A percentile compares a stretch with the other conserved stretches of the same genome.
Conservation (phyloP, 2,113 vertebrate species). For the Tyrannus savana region DNA sequence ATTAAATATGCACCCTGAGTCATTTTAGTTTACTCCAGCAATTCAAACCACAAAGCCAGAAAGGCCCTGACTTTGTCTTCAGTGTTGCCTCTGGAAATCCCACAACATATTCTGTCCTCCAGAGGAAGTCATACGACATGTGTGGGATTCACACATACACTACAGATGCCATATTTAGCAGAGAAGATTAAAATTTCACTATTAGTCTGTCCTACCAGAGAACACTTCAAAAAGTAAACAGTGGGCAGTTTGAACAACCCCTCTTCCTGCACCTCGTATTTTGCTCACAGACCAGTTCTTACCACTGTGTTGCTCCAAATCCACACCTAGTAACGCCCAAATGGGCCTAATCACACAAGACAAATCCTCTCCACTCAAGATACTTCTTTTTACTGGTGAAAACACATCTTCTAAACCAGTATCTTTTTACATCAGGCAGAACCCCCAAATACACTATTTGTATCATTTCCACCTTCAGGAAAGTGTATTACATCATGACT, state of each 20-base stretch:
- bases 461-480: not conserved
- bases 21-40: not conserved
- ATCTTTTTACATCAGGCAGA: not conserved
- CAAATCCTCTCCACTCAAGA: not conserved
- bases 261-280: not conserved
- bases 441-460: not conserved
- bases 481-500: not conserved
- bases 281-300: not conserved
- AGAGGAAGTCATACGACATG: fast-evolving
- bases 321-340: not conserved
- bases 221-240: not conserved
- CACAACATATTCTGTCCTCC: not conserved
- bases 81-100: not conserved
- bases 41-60: not conserved
- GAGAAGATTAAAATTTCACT: not conserved
- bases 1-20: not conserved
- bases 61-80: not conserved
- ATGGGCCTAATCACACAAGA: not conserved
- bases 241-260: not conserved
- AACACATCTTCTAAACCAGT: not conserved
- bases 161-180: not conserved
- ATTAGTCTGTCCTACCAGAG: not conserved
- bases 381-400: not conserved
- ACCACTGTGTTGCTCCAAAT: not conserved
- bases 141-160: not conserved